Evolutionary conservation across 2,888 invertebrate species (phyloP).

Genomic region (Pseudococcus longispinus): DNA sequence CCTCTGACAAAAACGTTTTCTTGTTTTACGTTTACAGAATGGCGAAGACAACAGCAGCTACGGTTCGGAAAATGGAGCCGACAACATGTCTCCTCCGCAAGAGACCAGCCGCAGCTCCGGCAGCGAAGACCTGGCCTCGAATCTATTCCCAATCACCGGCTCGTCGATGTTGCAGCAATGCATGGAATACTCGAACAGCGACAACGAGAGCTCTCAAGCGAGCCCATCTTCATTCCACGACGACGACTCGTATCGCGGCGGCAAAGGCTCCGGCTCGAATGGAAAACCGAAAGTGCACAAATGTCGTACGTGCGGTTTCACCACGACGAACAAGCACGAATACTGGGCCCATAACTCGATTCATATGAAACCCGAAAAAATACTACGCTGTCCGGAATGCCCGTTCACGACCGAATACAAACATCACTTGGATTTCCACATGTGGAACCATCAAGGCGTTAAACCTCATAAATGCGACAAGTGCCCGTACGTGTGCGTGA

Average conservation of each 20-base stretch:
- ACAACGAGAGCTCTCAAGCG: constrained; percentile 37
- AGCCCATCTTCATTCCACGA: constrained; percentile 44
- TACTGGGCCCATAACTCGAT: constrained; percentile 90
- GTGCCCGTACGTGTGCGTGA: constrained; percentile 92
- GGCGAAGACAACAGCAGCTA: constrained; percentile 53
- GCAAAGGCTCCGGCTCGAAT: background rate
- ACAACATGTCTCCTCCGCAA: constrained; percentile 49
- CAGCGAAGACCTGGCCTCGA: constrained; percentile 30
- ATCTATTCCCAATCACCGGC: constrained; percentile 47
- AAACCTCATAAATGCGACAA: constrained; percentile 94
- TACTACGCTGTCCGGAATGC: constrained; percentile 88
- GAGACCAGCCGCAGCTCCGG: constrained; percentile 47
- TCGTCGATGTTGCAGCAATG: constrained; percentile 1
- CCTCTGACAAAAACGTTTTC: background rate
- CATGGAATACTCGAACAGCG: constrained; percentile 46
- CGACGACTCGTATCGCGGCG: constrained; percentile 42
- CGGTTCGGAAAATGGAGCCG: constrained; percentile 31
- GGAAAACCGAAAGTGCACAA: constrained; percentile 58
- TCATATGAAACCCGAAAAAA: constrained; percentile 93
- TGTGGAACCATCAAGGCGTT: constrained; percentile 90
- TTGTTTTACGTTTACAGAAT: background rate
- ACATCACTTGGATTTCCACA: constrained; percentile 96
- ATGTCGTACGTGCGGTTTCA: constrained; percentile 62
- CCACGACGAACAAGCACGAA: constrained; percentile 84
- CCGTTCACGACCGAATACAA: constrained; percentile 98